phyloP scores from a whole-genome alignment of 2,888 invertebrate species.

The Drosophila setosimentum region DNA sequence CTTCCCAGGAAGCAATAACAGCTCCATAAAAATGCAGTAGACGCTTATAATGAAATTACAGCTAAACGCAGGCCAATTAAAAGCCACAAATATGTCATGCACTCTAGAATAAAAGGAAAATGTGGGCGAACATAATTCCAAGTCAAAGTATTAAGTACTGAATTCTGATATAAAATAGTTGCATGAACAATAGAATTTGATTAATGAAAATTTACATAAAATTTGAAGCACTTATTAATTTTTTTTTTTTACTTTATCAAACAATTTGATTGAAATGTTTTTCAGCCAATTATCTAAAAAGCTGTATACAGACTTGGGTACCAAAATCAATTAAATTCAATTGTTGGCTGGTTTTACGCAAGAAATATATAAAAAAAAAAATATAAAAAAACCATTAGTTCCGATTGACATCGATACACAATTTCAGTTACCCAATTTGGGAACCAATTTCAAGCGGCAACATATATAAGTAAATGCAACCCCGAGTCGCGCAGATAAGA shows the following conservation, averaged over 20 bases:
- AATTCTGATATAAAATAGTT: background rate
- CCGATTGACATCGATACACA: conserved; percentile 25
- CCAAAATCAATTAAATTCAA: conserved; percentile 62
- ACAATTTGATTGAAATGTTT: background rate
- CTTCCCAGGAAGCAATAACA: conserved; percentile 55
- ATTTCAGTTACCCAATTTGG: background rate
- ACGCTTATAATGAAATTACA: conserved; percentile 64
- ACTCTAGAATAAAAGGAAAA: background rate
- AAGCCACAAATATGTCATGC: conserved; percentile 45
- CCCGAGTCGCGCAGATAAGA: conserved; percentile 27
- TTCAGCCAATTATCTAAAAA: background rate
- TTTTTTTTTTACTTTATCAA: background rate
- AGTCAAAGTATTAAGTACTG: background rate
- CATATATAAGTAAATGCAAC: conserved; percentile 1
- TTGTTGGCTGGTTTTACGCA: conserved; percentile 61
- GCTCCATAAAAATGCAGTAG: conserved; percentile 46
- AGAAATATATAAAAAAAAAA: conserved; percentile 63
- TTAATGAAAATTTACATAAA: background rate
- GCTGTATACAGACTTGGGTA: conserved; percentile 38
- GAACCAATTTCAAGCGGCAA: conserved; percentile 15
- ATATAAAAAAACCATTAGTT: conserved; percentile 52
- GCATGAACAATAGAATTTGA: background rate
- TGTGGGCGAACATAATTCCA: background rate
- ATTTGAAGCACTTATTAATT: background rate
- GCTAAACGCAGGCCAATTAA: conserved; percentile 42